A percentile compares a stretch with the other conserved stretches of the same genome.
phyloP scores from a whole-genome alignment of 2,888 invertebrate species.

The Cephus pulcher region DNA sequence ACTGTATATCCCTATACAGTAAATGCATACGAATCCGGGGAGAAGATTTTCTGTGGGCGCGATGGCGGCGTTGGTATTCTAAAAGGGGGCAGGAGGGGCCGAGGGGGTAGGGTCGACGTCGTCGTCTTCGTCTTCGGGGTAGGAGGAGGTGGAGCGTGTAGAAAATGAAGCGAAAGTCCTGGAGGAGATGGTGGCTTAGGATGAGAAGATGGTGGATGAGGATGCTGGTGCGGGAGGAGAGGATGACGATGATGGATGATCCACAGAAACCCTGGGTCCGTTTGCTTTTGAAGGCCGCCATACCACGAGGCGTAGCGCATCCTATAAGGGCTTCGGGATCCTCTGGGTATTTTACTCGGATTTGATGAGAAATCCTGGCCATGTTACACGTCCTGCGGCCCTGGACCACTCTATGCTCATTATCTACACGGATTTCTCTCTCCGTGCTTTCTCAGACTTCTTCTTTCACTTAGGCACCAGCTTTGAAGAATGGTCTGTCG shows the following conservation, averaged over 20 bases:
- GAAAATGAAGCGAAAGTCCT: conserved; percentile 46
- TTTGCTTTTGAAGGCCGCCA: conserved; percentile 62
- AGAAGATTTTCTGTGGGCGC: conserved; percentile 14
- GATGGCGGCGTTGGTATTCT: conserved; percentile 58
- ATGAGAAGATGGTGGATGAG: conserved; percentile 38
- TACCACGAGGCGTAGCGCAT: conserved; percentile 29
- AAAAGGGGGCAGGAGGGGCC: conserved; percentile 43
- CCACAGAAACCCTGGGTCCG: conserved; percentile 60
- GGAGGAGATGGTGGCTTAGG: conserved; percentile 30
- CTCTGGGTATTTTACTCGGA: background rate
- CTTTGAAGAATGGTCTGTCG: conserved; percentile 14
- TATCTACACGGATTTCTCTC: conserved; percentile 38
- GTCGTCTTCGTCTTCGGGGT: background rate
- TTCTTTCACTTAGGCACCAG: conserved; percentile 38
- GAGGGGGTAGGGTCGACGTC: conserved; percentile 23
- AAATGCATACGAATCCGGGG: background rate
- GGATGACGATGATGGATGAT: conserved; percentile 66
- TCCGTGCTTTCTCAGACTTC: conserved; percentile 29
- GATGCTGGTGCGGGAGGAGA: conserved; percentile 41
- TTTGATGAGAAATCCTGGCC: background rate
- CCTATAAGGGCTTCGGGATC: conserved; percentile 24
- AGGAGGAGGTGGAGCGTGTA: conserved; percentile 48
- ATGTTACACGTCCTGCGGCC: background rate
- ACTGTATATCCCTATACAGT: background rate
- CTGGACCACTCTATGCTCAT: conserved; percentile 31